phyloP scores from a whole-genome alignment of 2,113 vertebrate genomes.

The Ammodramus savannarum region DNA sequence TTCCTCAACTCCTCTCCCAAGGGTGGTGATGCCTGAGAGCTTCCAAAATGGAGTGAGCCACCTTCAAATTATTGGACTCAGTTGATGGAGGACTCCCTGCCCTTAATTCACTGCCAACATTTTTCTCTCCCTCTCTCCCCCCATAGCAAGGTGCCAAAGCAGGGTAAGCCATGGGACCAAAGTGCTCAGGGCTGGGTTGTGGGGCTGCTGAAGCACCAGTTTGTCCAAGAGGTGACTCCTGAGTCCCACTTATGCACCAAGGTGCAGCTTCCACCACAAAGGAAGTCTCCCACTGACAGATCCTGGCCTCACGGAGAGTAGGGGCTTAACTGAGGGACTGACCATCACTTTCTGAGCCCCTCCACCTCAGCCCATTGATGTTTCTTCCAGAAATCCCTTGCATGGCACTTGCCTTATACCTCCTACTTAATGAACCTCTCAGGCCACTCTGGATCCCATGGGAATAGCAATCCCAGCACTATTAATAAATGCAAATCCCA shows the following conservation, averaged over 20 bases:
- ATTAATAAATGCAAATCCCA: background rate
- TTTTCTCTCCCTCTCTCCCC: background rate
- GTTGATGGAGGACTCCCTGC: background rate
- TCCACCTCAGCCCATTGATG: fast-evolving
- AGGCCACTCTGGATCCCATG: background rate
- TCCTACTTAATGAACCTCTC: background rate
- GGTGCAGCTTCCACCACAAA: background rate
- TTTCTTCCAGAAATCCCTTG: background rate
- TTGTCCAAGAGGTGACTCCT: background rate
- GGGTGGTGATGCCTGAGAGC: background rate
- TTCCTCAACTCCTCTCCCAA: background rate
- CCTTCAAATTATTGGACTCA: background rate
- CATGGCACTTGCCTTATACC: background rate
- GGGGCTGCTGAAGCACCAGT: background rate
- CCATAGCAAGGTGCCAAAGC: fast-evolving
- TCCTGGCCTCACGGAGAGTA: background rate
- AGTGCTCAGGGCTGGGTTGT: background rate
- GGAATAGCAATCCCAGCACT: background rate
- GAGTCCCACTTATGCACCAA: fast-evolving
- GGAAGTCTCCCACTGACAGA: background rate
- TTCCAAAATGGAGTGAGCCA: background rate
- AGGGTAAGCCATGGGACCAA: background rate
- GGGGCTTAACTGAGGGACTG: background rate
- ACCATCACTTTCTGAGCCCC: fast-evolving
- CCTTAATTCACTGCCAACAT: background rate